A percentile compares a stretch with the other conserved stretches of the same genome.
These are phyloP conservation scores for Dicranocentrus wangi DNA, from an alignment of 2,888 invertebrate genomes.

Conservation along the genomic window DNA sequence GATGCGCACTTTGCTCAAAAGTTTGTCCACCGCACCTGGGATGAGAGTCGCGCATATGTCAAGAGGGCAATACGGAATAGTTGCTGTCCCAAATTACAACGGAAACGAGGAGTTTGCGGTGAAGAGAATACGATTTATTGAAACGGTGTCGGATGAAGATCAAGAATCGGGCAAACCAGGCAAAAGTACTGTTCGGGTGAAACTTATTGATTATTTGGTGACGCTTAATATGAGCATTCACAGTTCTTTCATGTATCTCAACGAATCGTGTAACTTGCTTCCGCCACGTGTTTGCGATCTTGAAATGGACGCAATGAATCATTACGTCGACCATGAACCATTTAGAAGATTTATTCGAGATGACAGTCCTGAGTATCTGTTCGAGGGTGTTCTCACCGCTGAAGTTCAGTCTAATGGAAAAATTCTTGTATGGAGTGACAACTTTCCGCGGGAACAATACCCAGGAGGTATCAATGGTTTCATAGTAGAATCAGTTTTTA, in stretches of 20 bases:
- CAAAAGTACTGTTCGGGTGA: too few relatives aligned
- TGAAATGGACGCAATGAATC: constrained; percentile 33
- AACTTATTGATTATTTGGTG: constrained; percentile 14
- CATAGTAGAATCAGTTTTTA: constrained; percentile 14
- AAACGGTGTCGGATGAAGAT: background rate
- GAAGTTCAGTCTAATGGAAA: constrained; percentile 31
- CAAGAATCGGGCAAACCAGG: too few relatives aligned
- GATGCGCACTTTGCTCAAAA: background rate
- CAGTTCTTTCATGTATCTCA: constrained; percentile 3
- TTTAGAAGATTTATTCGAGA: background rate
- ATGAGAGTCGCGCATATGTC: background rate
- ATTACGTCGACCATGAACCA: background rate
- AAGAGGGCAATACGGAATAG: background rate
- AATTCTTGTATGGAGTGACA: constrained; percentile 24
- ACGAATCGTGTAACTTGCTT: constrained; percentile 1
- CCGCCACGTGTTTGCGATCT: constrained; percentile 29
- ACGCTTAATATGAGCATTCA: background rate
- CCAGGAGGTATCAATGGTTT: constrained; percentile 46
- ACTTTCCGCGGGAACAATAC: constrained; percentile 15
- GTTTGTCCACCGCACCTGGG: background rate
- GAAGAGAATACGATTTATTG: constrained; percentile 30
- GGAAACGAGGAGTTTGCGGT: background rate
- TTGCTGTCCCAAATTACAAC: background rate
- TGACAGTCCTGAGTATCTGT: background rate
- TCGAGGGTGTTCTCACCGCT: constrained; percentile 21